phyloP scores from a whole-genome alignment of 23 tunicate species.

The Aplidium turbinatum region DNA sequence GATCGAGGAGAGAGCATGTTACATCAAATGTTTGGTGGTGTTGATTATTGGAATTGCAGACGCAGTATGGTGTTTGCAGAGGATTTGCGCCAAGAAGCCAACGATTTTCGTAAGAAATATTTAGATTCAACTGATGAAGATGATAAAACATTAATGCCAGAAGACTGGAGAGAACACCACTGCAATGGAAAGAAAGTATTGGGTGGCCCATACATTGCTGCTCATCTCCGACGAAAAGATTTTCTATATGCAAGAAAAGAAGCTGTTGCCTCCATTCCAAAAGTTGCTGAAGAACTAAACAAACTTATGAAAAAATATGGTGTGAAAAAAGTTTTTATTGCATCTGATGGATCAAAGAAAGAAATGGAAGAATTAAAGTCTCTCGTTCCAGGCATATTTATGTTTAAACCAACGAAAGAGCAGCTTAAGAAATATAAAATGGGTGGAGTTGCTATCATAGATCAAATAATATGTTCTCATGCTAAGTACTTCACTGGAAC shows the following conservation, averaged over 20 bases:
- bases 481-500: conserved; percentile 90
- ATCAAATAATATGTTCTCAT: conserved; percentile 95
- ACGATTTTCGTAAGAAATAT: conserved; percentile 47
- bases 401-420: conserved; percentile 76
- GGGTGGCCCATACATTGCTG: conserved; percentile 97
- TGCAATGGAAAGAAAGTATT: conserved; percentile 46
- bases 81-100: conserved; percentile 46
- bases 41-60: conserved; percentile 85
- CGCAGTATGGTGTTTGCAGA: conserved; percentile 92
- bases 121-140: conserved; percentile 83
- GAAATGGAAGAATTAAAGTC: conserved; percentile 78
- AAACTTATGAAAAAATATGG: conserved; percentile 54
- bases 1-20: conserved; percentile 93
- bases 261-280: conserved; percentile 63
- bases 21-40: conserved; percentile 92
- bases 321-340: conserved; percentile 87
- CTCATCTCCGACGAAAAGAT: conserved; percentile 92
- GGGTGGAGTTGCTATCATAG: conserved; percentile 96
- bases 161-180: conserved; percentile 69
- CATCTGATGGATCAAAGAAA: conserved; percentile 91
- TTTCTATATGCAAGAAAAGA: conserved; percentile 82
- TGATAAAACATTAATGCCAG: conserved; percentile 70
- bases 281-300: conserved; percentile 62
- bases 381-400: conserved; percentile 68
- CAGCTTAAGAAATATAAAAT: conserved; percentile 67